Percentiles rank a stretch among this genome's conserved stretches.
Conservation (phyloP, 2,797 vertebrate genomes). For the Synanceia verrucosa region DNA sequence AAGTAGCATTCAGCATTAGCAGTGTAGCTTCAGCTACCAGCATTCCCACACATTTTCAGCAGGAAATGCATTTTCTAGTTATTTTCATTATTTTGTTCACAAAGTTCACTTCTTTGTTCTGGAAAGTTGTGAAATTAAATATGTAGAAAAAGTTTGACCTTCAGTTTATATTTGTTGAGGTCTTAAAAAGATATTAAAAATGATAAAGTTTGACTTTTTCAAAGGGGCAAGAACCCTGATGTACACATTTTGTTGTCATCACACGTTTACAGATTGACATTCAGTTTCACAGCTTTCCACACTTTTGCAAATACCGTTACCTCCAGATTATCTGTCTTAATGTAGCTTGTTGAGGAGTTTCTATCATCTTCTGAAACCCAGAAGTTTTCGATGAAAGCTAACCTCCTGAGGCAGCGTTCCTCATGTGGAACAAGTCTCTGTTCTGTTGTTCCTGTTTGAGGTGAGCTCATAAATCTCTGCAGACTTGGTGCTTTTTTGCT, state of each 20-base stretch:
- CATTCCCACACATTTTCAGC: too few species aligned
- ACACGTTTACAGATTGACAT: background rate
- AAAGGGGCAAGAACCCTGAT: too few species aligned
- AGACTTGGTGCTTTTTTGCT: background rate
- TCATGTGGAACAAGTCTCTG: slow-evolving; percentile 30
- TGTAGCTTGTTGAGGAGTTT: background rate
- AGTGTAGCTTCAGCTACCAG: too few species aligned
- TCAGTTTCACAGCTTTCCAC: background rate
- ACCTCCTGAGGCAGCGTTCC: background rate
- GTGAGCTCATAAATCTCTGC: slow-evolving; percentile 47
- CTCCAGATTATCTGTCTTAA: background rate
- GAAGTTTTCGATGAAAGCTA: fast-evolving
- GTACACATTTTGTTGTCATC: background rate
- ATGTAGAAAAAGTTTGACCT: too few species aligned
- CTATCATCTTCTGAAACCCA: background rate
- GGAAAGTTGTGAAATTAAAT: too few species aligned
- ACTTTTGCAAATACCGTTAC: background rate
- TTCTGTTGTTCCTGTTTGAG: slow-evolving; percentile 30
- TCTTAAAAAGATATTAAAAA: too few species aligned
- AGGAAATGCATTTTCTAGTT: too few species aligned
- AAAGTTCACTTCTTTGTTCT: too few species aligned
- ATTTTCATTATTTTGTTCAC: too few species aligned
- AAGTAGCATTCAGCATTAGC: too few species aligned
- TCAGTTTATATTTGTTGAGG: too few species aligned
- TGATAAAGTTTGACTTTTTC: too few species aligned